These are phyloP conservation scores for Megalops atlanticus DNA, from an alignment of 2,113 vertebrate genomes.

Conservation along the genomic window DNA sequence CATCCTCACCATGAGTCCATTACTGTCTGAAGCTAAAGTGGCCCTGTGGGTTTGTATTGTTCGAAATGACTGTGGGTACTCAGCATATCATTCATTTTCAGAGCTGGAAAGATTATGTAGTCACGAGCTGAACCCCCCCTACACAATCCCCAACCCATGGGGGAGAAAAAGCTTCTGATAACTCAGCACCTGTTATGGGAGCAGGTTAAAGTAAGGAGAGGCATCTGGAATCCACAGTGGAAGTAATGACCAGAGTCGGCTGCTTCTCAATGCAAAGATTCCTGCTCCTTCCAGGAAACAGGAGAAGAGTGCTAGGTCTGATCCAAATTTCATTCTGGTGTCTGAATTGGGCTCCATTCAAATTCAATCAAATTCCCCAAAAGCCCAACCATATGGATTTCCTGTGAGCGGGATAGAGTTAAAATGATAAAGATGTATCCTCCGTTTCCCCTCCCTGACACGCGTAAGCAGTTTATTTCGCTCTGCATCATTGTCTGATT, in stretches of 20 bases:
- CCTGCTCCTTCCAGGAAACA: slow-evolving; percentile 15
- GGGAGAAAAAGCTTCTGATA: background rate
- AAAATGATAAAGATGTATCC: slow-evolving; percentile 35
- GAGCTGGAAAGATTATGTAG: background rate
- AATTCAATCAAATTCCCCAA: slow-evolving; percentile 37
- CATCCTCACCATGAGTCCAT: background rate
- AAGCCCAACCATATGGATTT: slow-evolving; percentile 42
- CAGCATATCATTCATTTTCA: background rate
- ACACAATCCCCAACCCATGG: background rate
- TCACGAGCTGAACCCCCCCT: background rate
- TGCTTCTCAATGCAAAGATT: slow-evolving; percentile 35
- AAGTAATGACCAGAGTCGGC: slow-evolving; percentile 4
- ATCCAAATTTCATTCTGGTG: slow-evolving; percentile 34
- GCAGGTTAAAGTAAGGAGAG: too few species aligned
- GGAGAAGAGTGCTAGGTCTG: slow-evolving; percentile 2
- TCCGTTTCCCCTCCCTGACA: background rate
- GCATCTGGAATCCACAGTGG: slow-evolving; percentile 24
- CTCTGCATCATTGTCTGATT: background rate
- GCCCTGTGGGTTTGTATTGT: background rate
- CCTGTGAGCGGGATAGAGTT: slow-evolving; percentile 28
- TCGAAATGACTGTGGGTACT: background rate
- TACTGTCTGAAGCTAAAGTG: slow-evolving; percentile 19
- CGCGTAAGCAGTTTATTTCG: background rate
- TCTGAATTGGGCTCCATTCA: slow-evolving; percentile 26
- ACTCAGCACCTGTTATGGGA: background rate